These are phyloP conservation scores for Chiloscyllium plagiosum DNA, from an alignment of 2,113 vertebrate species.

Conservation along the genomic window DNA sequence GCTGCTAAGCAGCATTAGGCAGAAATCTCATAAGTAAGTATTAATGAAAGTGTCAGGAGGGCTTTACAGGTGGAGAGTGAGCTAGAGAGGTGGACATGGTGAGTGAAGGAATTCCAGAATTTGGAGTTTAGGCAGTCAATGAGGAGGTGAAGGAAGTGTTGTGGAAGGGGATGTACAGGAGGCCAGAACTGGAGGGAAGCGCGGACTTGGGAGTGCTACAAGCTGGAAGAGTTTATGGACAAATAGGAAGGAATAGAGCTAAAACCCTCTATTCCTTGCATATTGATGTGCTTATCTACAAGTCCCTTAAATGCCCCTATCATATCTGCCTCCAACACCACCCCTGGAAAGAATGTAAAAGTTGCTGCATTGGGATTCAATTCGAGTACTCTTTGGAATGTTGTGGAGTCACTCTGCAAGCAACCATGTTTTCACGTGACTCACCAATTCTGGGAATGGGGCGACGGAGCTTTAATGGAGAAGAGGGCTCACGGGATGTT, in stretches of 20 bases:
- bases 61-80: background rate
- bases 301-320: too few species aligned
- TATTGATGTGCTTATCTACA: too few species aligned
- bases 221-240: background rate
- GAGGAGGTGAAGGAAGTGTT: background rate
- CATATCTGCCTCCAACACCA: too few species aligned
- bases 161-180: too few species aligned
- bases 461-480: background rate
- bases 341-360: background rate
- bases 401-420: background rate
- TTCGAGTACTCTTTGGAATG: background rate
- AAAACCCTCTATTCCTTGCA: too few species aligned
- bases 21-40: background rate
- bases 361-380: too few species aligned
- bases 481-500: background rate
- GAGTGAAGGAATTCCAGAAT: background rate
- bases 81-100: background rate
- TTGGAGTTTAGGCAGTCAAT: background rate
- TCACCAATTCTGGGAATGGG: background rate
- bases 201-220: background rate
- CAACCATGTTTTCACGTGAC: background rate
- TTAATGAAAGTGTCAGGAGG: background rate
- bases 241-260: background rate
- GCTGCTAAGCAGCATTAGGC: background rate
- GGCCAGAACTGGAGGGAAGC: background rate